Conservation (phyloP, 2,888 invertebrate species). For the Hirtodrosophila cameraria region DNA sequence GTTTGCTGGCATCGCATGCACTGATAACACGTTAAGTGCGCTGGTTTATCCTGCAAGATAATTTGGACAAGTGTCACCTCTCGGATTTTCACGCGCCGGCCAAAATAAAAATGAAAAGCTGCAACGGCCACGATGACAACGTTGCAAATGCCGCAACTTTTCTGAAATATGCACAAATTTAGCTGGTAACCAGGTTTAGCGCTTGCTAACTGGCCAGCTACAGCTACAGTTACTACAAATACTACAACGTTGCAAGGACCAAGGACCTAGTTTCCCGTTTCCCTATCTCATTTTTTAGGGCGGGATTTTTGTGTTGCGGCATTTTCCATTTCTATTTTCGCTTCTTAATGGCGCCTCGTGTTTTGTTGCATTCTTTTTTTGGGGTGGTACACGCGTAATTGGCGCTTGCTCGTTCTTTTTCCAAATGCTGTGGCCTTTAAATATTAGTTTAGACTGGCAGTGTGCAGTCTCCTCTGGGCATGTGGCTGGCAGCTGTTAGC, state of each 20-base stretch:
- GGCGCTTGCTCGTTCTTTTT: constrained; percentile 56
- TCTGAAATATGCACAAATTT: constrained; percentile 65
- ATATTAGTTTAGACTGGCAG: constrained; percentile 49
- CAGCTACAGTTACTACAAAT: constrained; percentile 15
- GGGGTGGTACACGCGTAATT: constrained; percentile 58
- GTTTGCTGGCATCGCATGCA: constrained; percentile 61
- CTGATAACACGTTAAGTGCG: constrained; percentile 78
- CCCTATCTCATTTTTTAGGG: not conserved
- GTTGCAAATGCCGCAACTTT: constrained; percentile 60
- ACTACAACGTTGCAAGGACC: constrained; percentile 1
- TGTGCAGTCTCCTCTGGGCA: constrained; percentile 11
- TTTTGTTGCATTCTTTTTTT: constrained; percentile 42
- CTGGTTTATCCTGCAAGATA: constrained; percentile 78
- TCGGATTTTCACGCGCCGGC: constrained; percentile 72
- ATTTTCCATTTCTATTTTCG: constrained; percentile 8
- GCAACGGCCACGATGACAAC: constrained; percentile 42
- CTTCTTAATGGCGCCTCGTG: constrained; percentile 21
- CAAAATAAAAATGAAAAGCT: constrained; percentile 14
- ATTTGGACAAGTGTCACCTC: constrained; percentile 80
- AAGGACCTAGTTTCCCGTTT: not conserved
- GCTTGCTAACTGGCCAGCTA: constrained; percentile 17
- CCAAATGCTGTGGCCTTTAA: constrained; percentile 47
- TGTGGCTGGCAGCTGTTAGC: constrained; percentile 39
- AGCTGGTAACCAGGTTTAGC: constrained; percentile 34
- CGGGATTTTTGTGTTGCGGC: constrained; percentile 8